phyloP scores from a whole-genome alignment of 2,797 vertebrate species.

The Craterocephalus amniculus region DNA sequence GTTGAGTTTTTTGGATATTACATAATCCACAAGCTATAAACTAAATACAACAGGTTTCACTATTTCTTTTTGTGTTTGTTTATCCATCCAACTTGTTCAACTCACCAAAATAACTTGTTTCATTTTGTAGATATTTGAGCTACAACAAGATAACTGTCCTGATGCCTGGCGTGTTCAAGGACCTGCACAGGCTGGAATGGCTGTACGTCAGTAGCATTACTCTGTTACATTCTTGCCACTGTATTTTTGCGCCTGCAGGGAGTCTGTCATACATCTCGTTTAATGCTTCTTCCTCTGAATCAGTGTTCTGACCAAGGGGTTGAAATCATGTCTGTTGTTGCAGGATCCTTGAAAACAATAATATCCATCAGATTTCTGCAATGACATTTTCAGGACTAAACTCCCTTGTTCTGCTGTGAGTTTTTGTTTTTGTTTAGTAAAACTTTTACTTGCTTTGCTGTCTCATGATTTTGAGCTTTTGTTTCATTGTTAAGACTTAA shows the following conservation, averaged over 20 bases:
- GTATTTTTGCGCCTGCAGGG: not conserved
- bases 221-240: not conserved
- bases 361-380: constrained; percentile 88
- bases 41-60: too few relatives aligned
- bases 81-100: not conserved
- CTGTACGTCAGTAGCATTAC: constrained; percentile 79
- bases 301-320: not conserved
- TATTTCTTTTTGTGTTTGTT: not conserved
- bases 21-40: not conserved
- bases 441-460: not conserved
- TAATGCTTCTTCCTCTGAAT: not conserved
- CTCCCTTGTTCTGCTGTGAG: constrained; percentile 96
- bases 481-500: constrained; percentile 7
- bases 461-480: constrained; percentile 2
- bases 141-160: constrained; percentile 90
- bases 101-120: not conserved
- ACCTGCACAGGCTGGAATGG: constrained; percentile 94
- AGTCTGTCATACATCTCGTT: not conserved
- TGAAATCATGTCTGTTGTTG: constrained; percentile 46
- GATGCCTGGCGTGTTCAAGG: constrained; percentile 90
- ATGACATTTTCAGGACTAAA: constrained; percentile 91
- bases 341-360: constrained; percentile 96
- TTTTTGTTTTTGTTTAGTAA: constrained; percentile 48
- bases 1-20: too few relatives aligned
- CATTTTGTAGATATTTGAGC: constrained; percentile 88